Evolutionary conservation across 2,888 invertebrate species (phyloP).

Genomic region (Mythimna ferrago): DNA sequence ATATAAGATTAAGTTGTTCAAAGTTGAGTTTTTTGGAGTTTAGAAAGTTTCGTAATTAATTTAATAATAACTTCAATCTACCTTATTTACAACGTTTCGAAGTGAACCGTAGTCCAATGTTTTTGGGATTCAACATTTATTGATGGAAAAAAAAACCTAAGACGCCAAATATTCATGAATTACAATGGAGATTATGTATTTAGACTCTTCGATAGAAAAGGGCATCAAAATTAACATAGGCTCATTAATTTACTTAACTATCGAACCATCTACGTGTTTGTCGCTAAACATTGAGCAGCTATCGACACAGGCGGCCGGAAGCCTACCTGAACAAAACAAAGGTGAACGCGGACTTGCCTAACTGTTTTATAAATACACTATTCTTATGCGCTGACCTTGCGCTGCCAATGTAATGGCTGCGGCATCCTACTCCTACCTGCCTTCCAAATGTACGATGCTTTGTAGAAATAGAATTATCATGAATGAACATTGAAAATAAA

Average conservation of each 20-base stretch:
- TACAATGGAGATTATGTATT: slow-evolving; percentile 5
- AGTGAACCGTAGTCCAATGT: background rate
- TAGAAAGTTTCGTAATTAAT: slow-evolving; percentile 13
- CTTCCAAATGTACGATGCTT: slow-evolving; percentile 26
- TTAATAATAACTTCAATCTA: slow-evolving; percentile 14
- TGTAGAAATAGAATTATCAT: slow-evolving; percentile 12
- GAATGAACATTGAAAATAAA: background rate
- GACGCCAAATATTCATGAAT: slow-evolving; percentile 9
- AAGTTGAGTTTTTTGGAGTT: slow-evolving; percentile 12
- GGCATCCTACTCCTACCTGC: slow-evolving; percentile 51
- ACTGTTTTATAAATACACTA: slow-evolving; percentile 64
- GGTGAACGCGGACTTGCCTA: slow-evolving; percentile 51
- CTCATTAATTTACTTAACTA: slow-evolving; percentile 34
- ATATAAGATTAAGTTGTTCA: slow-evolving; percentile 22
- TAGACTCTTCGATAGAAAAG: background rate
- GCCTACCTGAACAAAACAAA: slow-evolving; percentile 66
- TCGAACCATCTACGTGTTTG: slow-evolving; percentile 37
- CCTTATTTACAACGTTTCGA: slow-evolving; percentile 9
- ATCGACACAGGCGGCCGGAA: slow-evolving; percentile 57
- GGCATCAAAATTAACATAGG: slow-evolving; percentile 35
- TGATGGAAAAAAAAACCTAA: background rate
- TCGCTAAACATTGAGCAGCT: slow-evolving; percentile 35
- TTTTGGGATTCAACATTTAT: background rate
- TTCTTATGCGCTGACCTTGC: slow-evolving; percentile 63
- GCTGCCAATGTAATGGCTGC: slow-evolving; percentile 44